Conservation (phyloP, 1,140 invertebrate genomes). For the Megalopta genalis region DNA sequence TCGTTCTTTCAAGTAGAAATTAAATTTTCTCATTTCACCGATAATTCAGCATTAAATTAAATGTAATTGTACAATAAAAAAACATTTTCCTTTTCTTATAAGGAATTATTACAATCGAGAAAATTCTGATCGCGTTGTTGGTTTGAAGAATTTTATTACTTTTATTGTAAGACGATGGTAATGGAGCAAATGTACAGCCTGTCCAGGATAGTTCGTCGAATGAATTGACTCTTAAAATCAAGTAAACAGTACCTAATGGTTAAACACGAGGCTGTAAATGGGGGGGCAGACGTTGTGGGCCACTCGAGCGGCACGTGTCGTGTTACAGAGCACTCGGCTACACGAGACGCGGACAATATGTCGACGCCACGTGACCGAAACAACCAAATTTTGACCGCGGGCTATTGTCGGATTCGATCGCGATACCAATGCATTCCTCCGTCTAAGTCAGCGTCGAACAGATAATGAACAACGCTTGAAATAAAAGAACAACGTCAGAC, state of each 20-base stretch:
- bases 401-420: not conserved
- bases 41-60: too few relatives aligned
- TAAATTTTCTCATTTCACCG: too few relatives aligned
- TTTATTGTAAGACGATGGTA: too few relatives aligned
- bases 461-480: too few relatives aligned
- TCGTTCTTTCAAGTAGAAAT: too few relatives aligned
- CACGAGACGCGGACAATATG: conserved; percentile 72
- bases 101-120: too few relatives aligned
- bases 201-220: not conserved
- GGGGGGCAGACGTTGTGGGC: conserved; percentile 53
- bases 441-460: too few relatives aligned
- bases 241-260: conserved; percentile 75
- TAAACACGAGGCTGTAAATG: conserved; percentile 66
- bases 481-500: too few relatives aligned
- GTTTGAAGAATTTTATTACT: not conserved
- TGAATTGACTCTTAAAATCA: conserved; percentile 73
- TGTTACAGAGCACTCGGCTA: conserved; percentile 72
- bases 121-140: too few relatives aligned
- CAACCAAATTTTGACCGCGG: conserved; percentile 36
- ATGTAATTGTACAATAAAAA: too few relatives aligned
- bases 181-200: too few relatives aligned
- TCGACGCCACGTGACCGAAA: conserved; percentile 72
- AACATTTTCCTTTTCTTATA: too few relatives aligned
- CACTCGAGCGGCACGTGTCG: conserved; percentile 74
- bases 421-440: not conserved